phyloP scores from a whole-genome alignment of 2,888 invertebrate genomes.

The Galeruca laticollis region DNA sequence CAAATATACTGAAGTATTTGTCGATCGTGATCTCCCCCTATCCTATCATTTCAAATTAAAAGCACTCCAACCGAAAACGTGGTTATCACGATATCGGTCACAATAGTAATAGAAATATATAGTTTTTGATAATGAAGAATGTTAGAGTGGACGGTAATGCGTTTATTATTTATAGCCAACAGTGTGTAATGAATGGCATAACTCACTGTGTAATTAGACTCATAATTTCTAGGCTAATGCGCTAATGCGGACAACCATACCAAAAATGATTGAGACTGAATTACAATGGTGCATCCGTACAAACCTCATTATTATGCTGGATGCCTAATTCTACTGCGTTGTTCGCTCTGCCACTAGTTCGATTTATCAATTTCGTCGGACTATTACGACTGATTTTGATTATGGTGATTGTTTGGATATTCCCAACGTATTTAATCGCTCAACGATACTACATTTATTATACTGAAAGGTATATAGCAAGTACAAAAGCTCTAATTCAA shows the following conservation, averaged over 20 bases:
- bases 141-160: constrained; percentile 63
- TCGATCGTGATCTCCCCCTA: constrained; percentile 43
- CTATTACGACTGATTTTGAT: constrained; percentile 22
- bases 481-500: not conserved
- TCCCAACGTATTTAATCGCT: constrained; percentile 2
- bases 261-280: constrained; percentile 64
- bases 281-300: constrained; percentile 43
- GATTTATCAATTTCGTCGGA: constrained; percentile 28
- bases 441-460: constrained; percentile 5
- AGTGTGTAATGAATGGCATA: constrained; percentile 66
- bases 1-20: constrained; percentile 1
- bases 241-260: constrained; percentile 63
- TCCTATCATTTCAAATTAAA: constrained; percentile 58
- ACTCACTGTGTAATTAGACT: constrained; percentile 67
- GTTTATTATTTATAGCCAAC: constrained; percentile 65
- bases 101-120: constrained; percentile 66
- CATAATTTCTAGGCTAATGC: constrained; percentile 66
- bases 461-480: not conserved
- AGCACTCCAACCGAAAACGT: constrained; percentile 42
- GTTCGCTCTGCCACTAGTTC: constrained; percentile 15
- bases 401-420: constrained; percentile 30
- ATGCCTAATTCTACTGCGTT: constrained; percentile 29
- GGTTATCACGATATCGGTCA: constrained; percentile 56
- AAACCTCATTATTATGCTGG: constrained; percentile 49
- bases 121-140: constrained; percentile 65